Evolutionary conservation across 2,797 vertebrate genomes (phyloP).

Genomic region (Novumbra hubbsi): DNA sequence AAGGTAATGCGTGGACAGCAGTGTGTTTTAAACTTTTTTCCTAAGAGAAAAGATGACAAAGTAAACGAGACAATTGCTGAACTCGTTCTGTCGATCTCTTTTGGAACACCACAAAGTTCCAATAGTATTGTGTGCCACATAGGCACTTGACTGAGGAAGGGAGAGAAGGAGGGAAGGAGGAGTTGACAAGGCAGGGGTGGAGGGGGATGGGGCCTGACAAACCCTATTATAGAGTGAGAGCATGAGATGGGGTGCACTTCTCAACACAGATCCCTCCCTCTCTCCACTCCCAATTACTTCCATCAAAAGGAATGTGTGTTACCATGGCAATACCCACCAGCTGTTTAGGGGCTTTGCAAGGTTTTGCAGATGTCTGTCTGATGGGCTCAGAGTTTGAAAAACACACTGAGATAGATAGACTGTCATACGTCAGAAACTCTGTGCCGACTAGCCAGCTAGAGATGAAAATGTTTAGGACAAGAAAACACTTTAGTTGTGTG

Average conservation of each 20-base stretch:
- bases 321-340: constrained; percentile 76
- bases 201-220: constrained; percentile 55
- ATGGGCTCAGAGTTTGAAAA: background rate
- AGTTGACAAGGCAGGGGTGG: background rate
- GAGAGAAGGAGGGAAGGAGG: background rate
- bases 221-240: constrained; percentile 37
- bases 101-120: constrained; percentile 31
- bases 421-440: constrained; percentile 10
- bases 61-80: constrained; percentile 30
- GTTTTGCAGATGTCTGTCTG: constrained; percentile 50
- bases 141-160: constrained; percentile 64
- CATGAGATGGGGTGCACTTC: constrained; percentile 34
- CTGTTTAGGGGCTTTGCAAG: constrained; percentile 58
- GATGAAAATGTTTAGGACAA: background rate
- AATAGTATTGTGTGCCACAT: constrained; percentile 89
- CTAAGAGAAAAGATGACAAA: constrained; percentile 23
- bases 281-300: constrained; percentile 76
- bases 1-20: background rate
- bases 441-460: background rate
- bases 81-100: constrained; percentile 32
- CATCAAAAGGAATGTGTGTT: constrained; percentile 85
- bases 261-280: constrained; percentile 42
- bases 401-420: background rate
- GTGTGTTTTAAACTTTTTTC: background rate
- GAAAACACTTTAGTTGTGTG: background rate